Evolutionary conservation across 2,888 invertebrate species (phyloP), one percentile per base, ranked within the genome.

Genomic region (Camptogramma bilineatum): DNA sequence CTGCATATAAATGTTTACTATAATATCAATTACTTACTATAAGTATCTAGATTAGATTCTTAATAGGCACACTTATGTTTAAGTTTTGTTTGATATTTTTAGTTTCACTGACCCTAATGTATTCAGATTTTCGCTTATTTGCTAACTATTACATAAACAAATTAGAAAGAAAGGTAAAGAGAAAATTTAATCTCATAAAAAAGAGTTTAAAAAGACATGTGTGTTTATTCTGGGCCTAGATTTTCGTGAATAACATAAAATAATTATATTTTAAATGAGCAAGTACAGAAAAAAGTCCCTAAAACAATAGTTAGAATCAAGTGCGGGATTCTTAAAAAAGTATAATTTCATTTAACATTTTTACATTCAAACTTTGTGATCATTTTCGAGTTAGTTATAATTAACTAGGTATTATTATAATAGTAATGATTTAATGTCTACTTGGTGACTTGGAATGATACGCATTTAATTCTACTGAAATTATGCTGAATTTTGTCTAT

Each of bases 51-150:
- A n/a, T n/a, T 50, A 39, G 21, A 24, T 17, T 39, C 31, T 48
- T 9, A 31, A 17, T 48, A 48, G 56, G 56, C 19, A 9, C 21
- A 39, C 21, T 47, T 19, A 17, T 17, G 9, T 48, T 18, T 58
- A 31, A n/a, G 31, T 59, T 52, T 46, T 59, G 28, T 52, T 16
- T 16, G 44, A 44, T 44, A 8, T 44, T 13, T 17, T 44, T 44
- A 39, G 39, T 17, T 16, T 44, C 16, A 16, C n/a, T 44, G 44
- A 17, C 44, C 34, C 1, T 16, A 42, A 5, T 44, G 44, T 44
- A 44, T 44, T 44, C 44, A 44, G 44, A 17, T 17, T 44, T 16
- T 44, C 5, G 44, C 44, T 5, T 17, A 2, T 17, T 17, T 44
- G 16, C 7, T 3, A 3, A 16, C n/a, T n/a, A 42, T n/a, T n/a